Evolutionary conservation across 2,797 vertebrate species (phyloP).

Genomic region (Vespertilio murinus): DNA sequence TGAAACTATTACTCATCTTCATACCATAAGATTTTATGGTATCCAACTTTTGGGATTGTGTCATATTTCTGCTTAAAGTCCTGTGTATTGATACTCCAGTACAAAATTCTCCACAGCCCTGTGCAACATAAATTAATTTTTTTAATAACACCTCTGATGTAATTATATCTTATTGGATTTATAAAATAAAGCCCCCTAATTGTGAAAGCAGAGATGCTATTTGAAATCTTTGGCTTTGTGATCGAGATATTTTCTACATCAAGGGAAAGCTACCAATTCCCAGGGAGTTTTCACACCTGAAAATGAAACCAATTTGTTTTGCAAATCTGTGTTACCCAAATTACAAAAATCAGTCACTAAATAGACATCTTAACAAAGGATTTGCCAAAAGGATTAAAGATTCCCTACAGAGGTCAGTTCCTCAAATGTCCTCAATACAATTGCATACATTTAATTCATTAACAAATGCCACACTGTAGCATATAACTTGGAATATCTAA

Average conservation of each 20-base stretch:
- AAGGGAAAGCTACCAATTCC: slow-evolving; percentile 61
- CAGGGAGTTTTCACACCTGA: slow-evolving; percentile 68
- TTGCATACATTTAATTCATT: neutral
- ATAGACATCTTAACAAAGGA: slow-evolving; percentile 29
- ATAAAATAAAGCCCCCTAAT: slow-evolving; percentile 52
- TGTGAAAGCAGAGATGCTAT: slow-evolving; percentile 62
- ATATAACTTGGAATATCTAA: slow-evolving; percentile 30
- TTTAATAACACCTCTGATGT: slow-evolving; percentile 63
- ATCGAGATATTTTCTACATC: slow-evolving; percentile 58
- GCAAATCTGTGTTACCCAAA: slow-evolving; percentile 65
- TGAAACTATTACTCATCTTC: slow-evolving; percentile 3
- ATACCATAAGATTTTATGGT: neutral
- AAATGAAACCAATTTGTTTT: slow-evolving; percentile 75
- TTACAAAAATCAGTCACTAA: slow-evolving; percentile 62
- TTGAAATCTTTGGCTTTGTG: slow-evolving; percentile 63
- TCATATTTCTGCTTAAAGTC: slow-evolving; percentile 23
- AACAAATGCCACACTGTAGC: neutral
- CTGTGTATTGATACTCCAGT: neutral
- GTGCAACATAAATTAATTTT: slow-evolving; percentile 63
- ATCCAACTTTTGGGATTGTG: neutral
- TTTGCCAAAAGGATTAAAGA: slow-evolving; percentile 62
- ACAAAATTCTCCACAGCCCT: slow-evolving; percentile 51
- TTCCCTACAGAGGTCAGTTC: slow-evolving; percentile 42
- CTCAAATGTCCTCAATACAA: slow-evolving; percentile 14
- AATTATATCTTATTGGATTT: slow-evolving; percentile 69